Evolutionary conservation across 1,140 invertebrate genomes (phyloP).

Genomic region (Lordiphosa stackelbergi): DNA sequence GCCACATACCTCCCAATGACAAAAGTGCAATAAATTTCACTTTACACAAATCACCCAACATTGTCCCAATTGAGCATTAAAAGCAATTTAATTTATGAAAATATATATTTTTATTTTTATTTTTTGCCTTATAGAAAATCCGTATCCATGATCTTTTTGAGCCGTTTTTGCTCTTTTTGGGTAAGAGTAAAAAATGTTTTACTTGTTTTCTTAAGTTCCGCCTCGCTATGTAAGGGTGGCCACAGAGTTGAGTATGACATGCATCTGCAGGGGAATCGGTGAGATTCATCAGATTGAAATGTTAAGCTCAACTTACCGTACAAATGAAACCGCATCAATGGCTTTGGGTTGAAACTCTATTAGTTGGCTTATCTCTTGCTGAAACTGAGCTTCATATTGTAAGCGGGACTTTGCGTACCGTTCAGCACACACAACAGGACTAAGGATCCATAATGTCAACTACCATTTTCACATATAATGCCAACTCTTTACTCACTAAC

Average conservation of each 20-base stretch:
- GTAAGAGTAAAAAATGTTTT: constrained; percentile 62
- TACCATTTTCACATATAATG: neutral
- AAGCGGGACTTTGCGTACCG: constrained; percentile 16
- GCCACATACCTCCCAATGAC: no score
- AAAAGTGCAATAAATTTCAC: no score
- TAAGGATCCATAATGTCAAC: neutral
- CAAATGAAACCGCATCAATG: constrained; percentile 29
- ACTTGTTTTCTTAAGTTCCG: constrained; percentile 15
- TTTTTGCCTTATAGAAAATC: constrained; percentile 12
- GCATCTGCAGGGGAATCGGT: constrained; percentile 3
- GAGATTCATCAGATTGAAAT: no score
- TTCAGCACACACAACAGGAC: constrained; percentile 26
- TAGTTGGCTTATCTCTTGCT: constrained; percentile 24
- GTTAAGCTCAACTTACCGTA: constrained; percentile 20
- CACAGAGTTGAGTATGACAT: constrained; percentile 31
- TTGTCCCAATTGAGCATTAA: neutral
- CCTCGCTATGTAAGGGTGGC: constrained; percentile 33
- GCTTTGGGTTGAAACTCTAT: constrained; percentile 30
- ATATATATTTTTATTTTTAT: constrained; percentile 7
- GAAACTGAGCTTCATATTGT: constrained; percentile 31
- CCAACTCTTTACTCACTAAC: neutral
- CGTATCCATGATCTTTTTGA: constrained; percentile 24
- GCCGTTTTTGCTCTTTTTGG: constrained; percentile 15
- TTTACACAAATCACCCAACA: neutral
- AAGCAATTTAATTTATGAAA: neutral